Conservation (phyloP, 1,140 invertebrate species). For the Meteorus sp. region DNA sequence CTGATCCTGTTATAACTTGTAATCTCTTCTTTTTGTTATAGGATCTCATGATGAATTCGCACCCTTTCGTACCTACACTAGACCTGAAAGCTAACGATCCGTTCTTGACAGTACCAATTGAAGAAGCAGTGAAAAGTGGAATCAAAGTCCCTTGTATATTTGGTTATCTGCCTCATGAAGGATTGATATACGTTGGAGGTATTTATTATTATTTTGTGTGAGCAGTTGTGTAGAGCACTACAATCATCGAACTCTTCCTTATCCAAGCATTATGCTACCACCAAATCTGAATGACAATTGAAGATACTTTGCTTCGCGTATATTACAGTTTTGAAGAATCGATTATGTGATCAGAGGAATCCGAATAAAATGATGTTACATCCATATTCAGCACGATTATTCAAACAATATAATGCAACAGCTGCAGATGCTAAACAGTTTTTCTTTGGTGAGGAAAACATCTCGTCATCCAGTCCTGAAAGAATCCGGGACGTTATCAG, state of each 20-base stretch:
- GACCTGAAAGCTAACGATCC: conserved; percentile 45
- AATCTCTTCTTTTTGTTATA: conserved; percentile 18
- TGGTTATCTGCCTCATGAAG: conserved; percentile 65
- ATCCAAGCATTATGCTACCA: background rate
- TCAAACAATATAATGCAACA: conserved; percentile 33
- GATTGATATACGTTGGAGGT: conserved; percentile 52
- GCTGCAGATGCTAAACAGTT: conserved; percentile 50
- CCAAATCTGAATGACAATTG: no score
- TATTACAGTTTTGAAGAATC: background rate
- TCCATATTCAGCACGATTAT: background rate
- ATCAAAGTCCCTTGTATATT: conserved; percentile 63
- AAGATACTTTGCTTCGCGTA: background rate
- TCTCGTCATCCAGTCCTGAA: background rate
- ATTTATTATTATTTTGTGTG: conserved; percentile 10
- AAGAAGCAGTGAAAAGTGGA: conserved; percentile 45
- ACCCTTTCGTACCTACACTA: conserved; percentile 38
- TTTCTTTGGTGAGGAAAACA: conserved; percentile 41
- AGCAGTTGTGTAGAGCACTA: background rate
- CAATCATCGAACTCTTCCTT: background rate
- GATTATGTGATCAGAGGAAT: background rate
- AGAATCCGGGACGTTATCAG: conserved; percentile 4
- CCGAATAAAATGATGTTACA: background rate
- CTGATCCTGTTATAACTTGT: background rate
- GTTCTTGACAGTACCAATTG: conserved; percentile 50
- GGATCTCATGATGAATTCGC: conserved; percentile 29